phyloP scores from a whole-genome alignment of 1,140 invertebrate genomes.

The Pachypeltis micranthus region DNA sequence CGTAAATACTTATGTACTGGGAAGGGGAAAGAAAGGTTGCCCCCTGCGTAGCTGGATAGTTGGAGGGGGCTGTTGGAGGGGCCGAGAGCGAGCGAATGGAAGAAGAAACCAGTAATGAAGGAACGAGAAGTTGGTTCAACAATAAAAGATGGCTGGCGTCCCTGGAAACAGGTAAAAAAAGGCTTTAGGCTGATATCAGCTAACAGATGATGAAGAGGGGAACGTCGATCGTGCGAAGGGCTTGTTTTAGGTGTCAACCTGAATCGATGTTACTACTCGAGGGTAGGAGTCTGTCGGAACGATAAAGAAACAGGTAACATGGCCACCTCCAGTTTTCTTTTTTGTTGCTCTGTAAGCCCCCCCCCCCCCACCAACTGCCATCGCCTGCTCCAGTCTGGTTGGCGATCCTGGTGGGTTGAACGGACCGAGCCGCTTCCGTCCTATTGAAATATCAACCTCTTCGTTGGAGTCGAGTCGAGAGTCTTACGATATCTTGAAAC shows the following conservation, averaged over 20 bases:
- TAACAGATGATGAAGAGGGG: too few species aligned
- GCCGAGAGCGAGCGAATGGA: not conserved
- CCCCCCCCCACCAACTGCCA: not conserved
- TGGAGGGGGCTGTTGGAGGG: not conserved
- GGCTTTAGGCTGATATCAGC: too few species aligned
- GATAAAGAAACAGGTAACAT: not conserved
- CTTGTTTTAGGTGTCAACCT: not conserved
- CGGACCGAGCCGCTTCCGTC: too few species aligned
- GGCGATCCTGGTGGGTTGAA: too few species aligned
- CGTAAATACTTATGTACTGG: too few species aligned
- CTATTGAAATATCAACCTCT: too few species aligned
- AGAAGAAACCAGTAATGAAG: slow-evolving; percentile 11
- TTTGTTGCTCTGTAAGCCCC: not conserved
- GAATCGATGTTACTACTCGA: not conserved
- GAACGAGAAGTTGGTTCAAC: slow-evolving; percentile 4
- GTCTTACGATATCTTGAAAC: too few species aligned
- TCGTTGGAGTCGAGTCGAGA: too few species aligned
- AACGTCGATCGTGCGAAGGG: not conserved
- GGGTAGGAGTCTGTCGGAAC: not conserved
- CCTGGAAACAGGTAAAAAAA: too few species aligned
- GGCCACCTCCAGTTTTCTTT: not conserved
- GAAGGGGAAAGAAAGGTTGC: too few species aligned
- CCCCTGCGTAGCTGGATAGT: too few species aligned
- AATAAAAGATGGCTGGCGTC: slow-evolving; percentile 12
- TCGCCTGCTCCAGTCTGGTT: too few species aligned